Evolutionary conservation across 92 coral and sea anemone species (phyloP), one percentile per base, ranked within the genome.

Genomic region (Phenganax subtilis): DNA sequence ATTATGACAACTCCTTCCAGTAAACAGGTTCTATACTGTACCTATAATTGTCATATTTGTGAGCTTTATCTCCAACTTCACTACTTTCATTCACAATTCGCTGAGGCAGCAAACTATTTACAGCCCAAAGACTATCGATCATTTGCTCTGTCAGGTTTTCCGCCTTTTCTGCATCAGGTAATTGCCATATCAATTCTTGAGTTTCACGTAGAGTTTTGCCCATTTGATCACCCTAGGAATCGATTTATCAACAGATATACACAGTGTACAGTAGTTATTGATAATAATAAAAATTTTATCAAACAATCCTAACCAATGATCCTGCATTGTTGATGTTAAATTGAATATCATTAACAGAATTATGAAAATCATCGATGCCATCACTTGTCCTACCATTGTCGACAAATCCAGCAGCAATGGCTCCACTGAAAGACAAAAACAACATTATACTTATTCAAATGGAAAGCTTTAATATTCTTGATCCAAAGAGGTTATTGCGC

Each of bases 41-140:
- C 82, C 82, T 78, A 72, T 78, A 78, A 27, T 78, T 44, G 55
- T 78, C 82, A 78, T 61, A 78, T 12, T 30, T 71, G 28, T 78
- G 82, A 51, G 61, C 72, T 61, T 61, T 64, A 62, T 62, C 82
- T 12, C 70, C 82, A 62, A 57, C 56, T 44, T 78, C 51, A 53
- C 72, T 47, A 28, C 82, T 28, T 37, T 52, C 16, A 16, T 78
- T 37, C 53, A 51, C 59, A 37, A 64, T 37, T 4, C 63, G 29
- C 17, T 31, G 31, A 12, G 82, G 82, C n/a, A 78, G 29, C 7
- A 31, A n/a, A n/a, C 57, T 67, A 16, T 62, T 78, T 7, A 78
- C n/a, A 52, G 20, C 9, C 5, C 25, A 12, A 16, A 61, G 60
- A 52, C 7, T 37, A 12, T 47, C 8, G 12, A 3, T 12, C 53